Evolutionary conservation across 35 echinoderm and acorn worm species (phyloP), one percentile per base, ranked within the genome.

Genomic region (Lytechinus pictus): DNA sequence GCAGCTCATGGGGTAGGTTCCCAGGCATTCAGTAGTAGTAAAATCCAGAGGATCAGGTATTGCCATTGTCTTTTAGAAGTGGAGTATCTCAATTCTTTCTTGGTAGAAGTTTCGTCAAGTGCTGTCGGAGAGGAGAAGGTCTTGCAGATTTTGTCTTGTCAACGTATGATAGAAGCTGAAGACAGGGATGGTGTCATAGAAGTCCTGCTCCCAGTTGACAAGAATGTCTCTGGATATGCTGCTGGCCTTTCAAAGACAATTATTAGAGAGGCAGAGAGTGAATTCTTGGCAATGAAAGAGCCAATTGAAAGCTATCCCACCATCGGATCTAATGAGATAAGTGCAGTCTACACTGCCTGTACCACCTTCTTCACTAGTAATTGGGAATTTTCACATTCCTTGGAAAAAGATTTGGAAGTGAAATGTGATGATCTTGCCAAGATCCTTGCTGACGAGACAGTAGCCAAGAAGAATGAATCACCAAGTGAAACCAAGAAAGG

Each of bases 141-240:
- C 52, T 14, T 10, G 10, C 55, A 21, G 54, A 19, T 93, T 33
- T 93, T 93, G 92, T 93, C 92, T 57, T 93, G 54, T 93, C 92
- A 57, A 57, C 27, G 92, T 55, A 54, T 93, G 92, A 55, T 93
- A 28, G 92, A 93, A 56, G 92, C 92, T 93, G 92, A 93, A 93
- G 92, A 54, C 21, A 54, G 52, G 88, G 88, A 90, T 54, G 88
- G 88, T 90, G 16, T 3, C 19, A 79, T 79, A 24, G 66, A 79
- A 79, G 19, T 79, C 8, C 19, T 79, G 66, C n/a, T 79, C 28
- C 52, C 88, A 52, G 9, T 52, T 55, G 87, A 95, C 86, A 79
- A 79, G 66, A 79, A 79, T 79, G 60, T 95, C 28, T 87, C 28
- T 5, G 54, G 60, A 27, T 87, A 54, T 87, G 72, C 79, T 27